Conservation (phyloP, 1,140 invertebrate genomes). For the Marisa cornuarietis region DNA sequence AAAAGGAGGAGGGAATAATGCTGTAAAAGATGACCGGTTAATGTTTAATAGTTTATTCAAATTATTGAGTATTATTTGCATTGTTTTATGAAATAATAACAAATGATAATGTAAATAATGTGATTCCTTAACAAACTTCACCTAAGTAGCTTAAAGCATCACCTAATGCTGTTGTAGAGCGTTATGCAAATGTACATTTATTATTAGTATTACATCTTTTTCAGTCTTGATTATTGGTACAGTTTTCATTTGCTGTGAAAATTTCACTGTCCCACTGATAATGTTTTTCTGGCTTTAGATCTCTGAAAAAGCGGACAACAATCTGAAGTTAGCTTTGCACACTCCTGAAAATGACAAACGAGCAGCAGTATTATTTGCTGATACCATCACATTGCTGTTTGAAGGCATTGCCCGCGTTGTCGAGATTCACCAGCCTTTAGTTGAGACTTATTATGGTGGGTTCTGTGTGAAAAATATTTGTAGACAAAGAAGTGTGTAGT, state of each 20-base stretch:
- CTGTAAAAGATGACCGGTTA: too few relatives aligned
- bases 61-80: too few relatives aligned
- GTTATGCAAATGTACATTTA: too few relatives aligned
- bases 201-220: too few relatives aligned
- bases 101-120: too few relatives aligned
- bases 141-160: too few relatives aligned
- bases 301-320: slow-evolving; percentile 78
- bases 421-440: slow-evolving; percentile 90
- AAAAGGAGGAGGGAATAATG: too few relatives aligned
- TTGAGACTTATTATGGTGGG: slow-evolving; percentile 91
- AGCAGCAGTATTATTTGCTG: slow-evolving; percentile 61
- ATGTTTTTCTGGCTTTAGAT: slow-evolving; percentile 65
- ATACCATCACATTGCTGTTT: slow-evolving; percentile 73
- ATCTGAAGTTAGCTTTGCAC: slow-evolving; percentile 69
- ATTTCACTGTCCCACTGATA: background rate
- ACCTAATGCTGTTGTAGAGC: too few relatives aligned
- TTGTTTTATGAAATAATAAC: too few relatives aligned
- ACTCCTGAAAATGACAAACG: slow-evolving; percentile 56
- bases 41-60: too few relatives aligned
- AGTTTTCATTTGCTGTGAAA: background rate
- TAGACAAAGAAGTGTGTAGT: background rate
- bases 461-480: slow-evolving; percentile 19
- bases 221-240: too few relatives aligned
- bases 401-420: slow-evolving; percentile 87
- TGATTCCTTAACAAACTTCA: too few relatives aligned